A percentile compares a stretch with the other conserved stretches of the same genome.
phyloP scores from a whole-genome alignment of 1,140 invertebrate species.

The Zaprionus vittiger region DNA sequence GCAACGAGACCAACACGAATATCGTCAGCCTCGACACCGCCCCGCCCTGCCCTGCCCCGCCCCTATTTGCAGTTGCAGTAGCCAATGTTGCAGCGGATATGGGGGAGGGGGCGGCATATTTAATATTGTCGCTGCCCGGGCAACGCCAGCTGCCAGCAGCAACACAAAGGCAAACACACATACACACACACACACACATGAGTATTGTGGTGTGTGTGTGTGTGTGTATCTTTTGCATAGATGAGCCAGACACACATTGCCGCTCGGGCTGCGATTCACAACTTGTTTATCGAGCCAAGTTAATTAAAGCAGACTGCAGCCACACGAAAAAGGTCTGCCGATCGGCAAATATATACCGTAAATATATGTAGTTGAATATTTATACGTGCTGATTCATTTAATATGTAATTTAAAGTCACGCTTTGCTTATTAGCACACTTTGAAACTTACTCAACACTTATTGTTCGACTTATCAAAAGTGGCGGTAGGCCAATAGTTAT shows the following conservation, averaged over 20 bases:
- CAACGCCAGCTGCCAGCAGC: slow-evolving; percentile 30
- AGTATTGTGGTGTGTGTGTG: not conserved
- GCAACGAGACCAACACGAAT: slow-evolving; percentile 8
- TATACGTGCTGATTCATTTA: not conserved
- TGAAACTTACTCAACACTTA: too few species aligned
- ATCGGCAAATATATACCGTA: not conserved
- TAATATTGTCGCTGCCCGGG: slow-evolving; percentile 43
- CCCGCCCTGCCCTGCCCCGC: too few species aligned
- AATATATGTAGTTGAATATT: not conserved
- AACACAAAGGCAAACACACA: slow-evolving; percentile 22
- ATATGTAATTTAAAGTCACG: too few species aligned
- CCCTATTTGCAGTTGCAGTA: too few species aligned
- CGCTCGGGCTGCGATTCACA: not conserved
- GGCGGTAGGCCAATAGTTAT: too few species aligned
- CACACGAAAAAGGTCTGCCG: not conserved
- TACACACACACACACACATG: slow-evolving; percentile 15
- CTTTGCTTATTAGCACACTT: too few species aligned
- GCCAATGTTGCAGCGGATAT: too few species aligned
- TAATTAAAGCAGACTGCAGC: slow-evolving; percentile 3
- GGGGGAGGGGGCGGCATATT: slow-evolving; percentile 25
- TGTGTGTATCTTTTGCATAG: slow-evolving; percentile 2
- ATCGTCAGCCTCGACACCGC: too few species aligned
- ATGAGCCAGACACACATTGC: not conserved
- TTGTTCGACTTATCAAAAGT: too few species aligned
- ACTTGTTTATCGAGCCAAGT: slow-evolving; percentile 5